Base-by-base conservation (phyloP, 2,888 invertebrate species). In the Drosophila stalkeri region DNA sequence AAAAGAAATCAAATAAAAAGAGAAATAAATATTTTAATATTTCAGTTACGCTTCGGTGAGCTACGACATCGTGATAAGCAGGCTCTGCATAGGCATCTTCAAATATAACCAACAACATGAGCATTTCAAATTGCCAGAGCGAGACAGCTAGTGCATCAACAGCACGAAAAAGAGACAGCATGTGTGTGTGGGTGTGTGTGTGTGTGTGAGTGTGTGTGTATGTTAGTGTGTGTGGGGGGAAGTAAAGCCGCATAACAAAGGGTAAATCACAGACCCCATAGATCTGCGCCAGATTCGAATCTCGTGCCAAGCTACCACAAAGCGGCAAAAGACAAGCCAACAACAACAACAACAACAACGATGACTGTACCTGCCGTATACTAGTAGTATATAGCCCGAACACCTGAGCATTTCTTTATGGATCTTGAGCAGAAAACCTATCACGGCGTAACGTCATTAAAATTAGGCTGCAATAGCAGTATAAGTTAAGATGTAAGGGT, bases 401-500 rank as follows among this genome's bases (percentile, higher is more conserved):
- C 82, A 86, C 88, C 86, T 88, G 86, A 89, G 83, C 86, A 88
- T 89, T 89, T 85, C 85, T 85, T 90, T 86, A 86, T 84, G 89
- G 82, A 86, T 89, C 87, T 89, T 89, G 85, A 84, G 85, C 83
- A 87, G 86, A 82, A 87, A 90, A 90, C 82, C 82, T 90, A 86
- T 81, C 76, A 80, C 89, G 86, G 90, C 90, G 90, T 86, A 87
- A 90, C 90, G 80, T 89, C 90, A 90, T 90, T 90, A 90, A 90
- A 90, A 90, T 90, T 89, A 84, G 89, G 86, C 81, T 80, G 65
- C 72, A 69, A 72, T 79, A 80, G 67, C 51, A 66, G 74, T 68
- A 68, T 51, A 69, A 83, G 79, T 75, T 78, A 67, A 64, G 69
- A 76, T 80, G 65, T 61, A 54, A 75, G 71, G 78, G 77, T 78